Evolutionary conservation across 1,140 invertebrate genomes (phyloP).

Genomic region (Campoletis sonorensis): DNA sequence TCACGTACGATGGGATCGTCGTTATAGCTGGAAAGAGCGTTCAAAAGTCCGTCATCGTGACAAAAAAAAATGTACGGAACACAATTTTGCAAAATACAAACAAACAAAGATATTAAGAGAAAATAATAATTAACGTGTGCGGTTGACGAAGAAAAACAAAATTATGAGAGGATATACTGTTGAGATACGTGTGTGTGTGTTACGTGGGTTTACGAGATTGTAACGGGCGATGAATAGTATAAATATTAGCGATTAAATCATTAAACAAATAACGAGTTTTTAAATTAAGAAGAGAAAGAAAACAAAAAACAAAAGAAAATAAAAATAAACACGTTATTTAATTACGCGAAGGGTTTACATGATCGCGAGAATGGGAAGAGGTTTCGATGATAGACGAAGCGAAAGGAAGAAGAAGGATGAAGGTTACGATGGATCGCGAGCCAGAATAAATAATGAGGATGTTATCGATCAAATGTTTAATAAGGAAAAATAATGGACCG

Average conservation of each 20-base stretch:
- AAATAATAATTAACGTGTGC: slow-evolving; percentile 23
- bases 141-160: slow-evolving; percentile 20
- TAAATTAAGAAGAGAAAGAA: slow-evolving; percentile 55
- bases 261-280: slow-evolving; percentile 60
- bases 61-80: too few relatives aligned
- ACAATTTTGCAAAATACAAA: not conserved
- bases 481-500: not conserved
- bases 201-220: slow-evolving; percentile 49
- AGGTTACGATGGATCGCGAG: not conserved
- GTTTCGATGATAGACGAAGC: slow-evolving; percentile 56
- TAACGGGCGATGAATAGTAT: slow-evolving; percentile 60
- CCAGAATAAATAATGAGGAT: not conserved
- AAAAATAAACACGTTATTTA: slow-evolving; percentile 62
- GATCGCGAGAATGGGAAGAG: slow-evolving; percentile 46
- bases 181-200: slow-evolving; percentile 51
- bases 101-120: slow-evolving; percentile 8
- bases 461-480: not conserved
- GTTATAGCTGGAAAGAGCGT: slow-evolving; percentile 19
- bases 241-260: slow-evolving; percentile 66
- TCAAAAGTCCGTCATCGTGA: slow-evolving; percentile 37
- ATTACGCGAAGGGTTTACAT: slow-evolving; percentile 45
- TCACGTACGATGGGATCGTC: slow-evolving; percentile 62
- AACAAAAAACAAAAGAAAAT: not conserved
- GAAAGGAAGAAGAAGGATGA: slow-evolving; percentile 51
- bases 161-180: slow-evolving; percentile 23